Base-by-base conservation (phyloP, 2,888 invertebrate species). In the Argyra leucocephala region DNA sequence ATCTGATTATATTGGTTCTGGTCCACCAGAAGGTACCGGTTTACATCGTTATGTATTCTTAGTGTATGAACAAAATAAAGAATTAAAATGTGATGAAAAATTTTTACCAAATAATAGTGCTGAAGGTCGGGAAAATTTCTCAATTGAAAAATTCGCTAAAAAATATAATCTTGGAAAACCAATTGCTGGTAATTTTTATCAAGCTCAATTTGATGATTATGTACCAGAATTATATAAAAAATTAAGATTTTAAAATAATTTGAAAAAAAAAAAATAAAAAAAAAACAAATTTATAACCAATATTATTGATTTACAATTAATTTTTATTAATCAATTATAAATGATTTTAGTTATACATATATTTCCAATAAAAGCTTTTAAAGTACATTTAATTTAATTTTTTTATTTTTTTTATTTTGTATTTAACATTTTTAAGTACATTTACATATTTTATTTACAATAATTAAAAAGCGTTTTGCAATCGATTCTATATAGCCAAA, bases 131-230 rank as follows among this genome's bases (percentile, higher is more conserved):
- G 83, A 77, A 0, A 81, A 82, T 37, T 86, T 85, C 74, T 89
- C 89, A 1, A 86, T 90, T 12, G 83, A 77, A 63, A 84, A 85
- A 62, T 90, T 96, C 72, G 90, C 90, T 0, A 81, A 83, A 67
- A 92, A 92, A 73, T 87, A 93, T 77, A 84, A 86, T 1, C 81
- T 94, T 1, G 91, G 90, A 1, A 81, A 85, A 24, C 93, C 94
- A 0, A 81, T 93, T 22, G 92, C 92, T 64, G 94, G 91, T 21
- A 96, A 94, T 76, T 88, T 93, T 75, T 96, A 87, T 76, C 88
- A 89, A 75, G 93, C 94, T 0, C 85, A 91, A 76, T 94, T 84
- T 78, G 95, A 96, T 75, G 90, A 90, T 71, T 95, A 93, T 74
- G 94, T 94, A 0, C 94, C 94, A 0, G 84, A 84, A 67, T 80